A percentile compares a stretch with the other conserved stretches of the same genome.
Evolutionary conservation across 2,888 invertebrate genomes (phyloP).

Genomic region (Hofmannophila pseudospretella): DNA sequence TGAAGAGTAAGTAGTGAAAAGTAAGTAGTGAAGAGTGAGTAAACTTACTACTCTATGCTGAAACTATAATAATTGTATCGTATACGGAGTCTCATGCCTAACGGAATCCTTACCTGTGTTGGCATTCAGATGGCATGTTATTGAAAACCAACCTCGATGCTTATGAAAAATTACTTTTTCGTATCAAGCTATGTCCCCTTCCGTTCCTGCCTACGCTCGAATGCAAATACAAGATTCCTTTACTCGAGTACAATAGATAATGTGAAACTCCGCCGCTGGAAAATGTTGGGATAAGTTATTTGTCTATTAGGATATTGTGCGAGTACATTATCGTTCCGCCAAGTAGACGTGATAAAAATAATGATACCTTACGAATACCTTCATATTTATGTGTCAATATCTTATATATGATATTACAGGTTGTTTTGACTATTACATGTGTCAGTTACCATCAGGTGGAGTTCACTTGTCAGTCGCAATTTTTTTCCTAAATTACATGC

Average conservation of each 20-base stretch:
- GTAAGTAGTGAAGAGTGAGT: too few relatives aligned
- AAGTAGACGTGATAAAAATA: conserved; percentile 11
- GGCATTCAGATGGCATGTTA: conserved; percentile 47
- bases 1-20: too few relatives aligned
- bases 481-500: too few relatives aligned
- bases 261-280: conserved; percentile 51
- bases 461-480: too few relatives aligned
- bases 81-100: neutral
- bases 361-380: too few relatives aligned
- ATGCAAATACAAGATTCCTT: conserved; percentile 66
- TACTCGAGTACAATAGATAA: conserved; percentile 58
- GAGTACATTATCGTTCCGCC: conserved; percentile 34
- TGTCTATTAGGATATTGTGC: conserved; percentile 41
- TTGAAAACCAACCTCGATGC: conserved; percentile 53
- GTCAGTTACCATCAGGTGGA: too few relatives aligned
- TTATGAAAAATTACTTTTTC: conserved; percentile 62
- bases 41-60: too few relatives aligned
- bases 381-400: too few relatives aligned
- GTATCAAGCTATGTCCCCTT: conserved; percentile 36
- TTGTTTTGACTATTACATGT: too few relatives aligned
- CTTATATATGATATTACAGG: too few relatives aligned
- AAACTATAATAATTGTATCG: too few relatives aligned
- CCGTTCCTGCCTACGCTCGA: conserved; percentile 39
- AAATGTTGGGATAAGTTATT: conserved; percentile 65
- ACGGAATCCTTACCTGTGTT: conserved; percentile 13